Evolutionary conservation across 2,888 invertebrate genomes (phyloP).

Genomic region (Meghimatium bilineatum): DNA sequence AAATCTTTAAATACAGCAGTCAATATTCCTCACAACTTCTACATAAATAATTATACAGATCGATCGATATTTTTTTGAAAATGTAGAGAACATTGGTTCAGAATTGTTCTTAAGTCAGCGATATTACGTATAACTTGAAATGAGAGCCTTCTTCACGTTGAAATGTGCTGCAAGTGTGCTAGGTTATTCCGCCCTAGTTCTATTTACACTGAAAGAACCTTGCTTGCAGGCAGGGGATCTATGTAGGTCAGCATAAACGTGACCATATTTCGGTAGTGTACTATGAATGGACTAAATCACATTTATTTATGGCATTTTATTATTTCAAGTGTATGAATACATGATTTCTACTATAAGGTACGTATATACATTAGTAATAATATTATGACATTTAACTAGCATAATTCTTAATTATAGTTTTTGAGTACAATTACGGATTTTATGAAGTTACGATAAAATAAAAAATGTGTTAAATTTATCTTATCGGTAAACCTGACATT

Average conservation of each 20-base stretch:
- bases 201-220: not conserved
- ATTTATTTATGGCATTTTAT: not conserved
- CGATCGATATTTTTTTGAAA: not conserved
- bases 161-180: not conserved
- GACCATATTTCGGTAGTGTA: not conserved
- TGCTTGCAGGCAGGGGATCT: not conserved
- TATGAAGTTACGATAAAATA: too few species aligned
- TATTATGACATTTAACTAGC: too few species aligned
- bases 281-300: not conserved
- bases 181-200: not conserved
- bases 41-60: not conserved
- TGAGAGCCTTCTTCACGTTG: not conserved
- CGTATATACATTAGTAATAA: too few species aligned
- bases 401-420: too few species aligned
- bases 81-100: not conserved
- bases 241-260: not conserved
- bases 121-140: not conserved
- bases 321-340: not conserved
- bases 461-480: too few species aligned
- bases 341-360: too few species aligned
- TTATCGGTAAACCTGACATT: too few species aligned
- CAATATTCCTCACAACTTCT: not conserved
- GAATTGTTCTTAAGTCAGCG: not conserved
- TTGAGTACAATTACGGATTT: too few species aligned
- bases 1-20: too few species aligned